Percentiles rank a stretch among this genome's conserved stretches.
Conservation (phyloP, 2,888 invertebrate species). For the Dilophus febrilis region DNA sequence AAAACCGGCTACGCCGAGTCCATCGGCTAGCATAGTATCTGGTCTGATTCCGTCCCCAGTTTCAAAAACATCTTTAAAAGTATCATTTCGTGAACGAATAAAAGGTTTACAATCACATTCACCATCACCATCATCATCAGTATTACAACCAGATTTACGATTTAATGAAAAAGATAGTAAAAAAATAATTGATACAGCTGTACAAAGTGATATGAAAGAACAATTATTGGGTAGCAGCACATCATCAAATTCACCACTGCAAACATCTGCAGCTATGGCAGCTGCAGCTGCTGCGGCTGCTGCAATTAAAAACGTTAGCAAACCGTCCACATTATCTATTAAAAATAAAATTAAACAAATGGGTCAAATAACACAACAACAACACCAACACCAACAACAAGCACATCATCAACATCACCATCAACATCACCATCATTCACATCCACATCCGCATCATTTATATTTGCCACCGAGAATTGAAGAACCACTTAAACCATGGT, state of each 20-base stretch:
- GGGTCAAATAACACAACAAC: constrained; percentile 12
- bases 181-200: constrained; percentile 3
- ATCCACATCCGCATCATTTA: no score
- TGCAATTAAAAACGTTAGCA: constrained; percentile 14
- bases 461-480: constrained; percentile 18
- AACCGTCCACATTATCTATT: constrained; percentile 24
- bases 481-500: constrained; percentile 45
- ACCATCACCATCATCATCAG: neutral
- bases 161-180: constrained; percentile 2
- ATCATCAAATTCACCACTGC: constrained; percentile 12
- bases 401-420: constrained; percentile 24
- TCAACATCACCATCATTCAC: no score
- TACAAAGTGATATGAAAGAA: constrained; percentile 5
- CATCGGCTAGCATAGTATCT: constrained; percentile 32
- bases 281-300: no score
- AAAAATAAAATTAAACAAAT: constrained; percentile 34
- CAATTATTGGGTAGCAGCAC: constrained; percentile 16
- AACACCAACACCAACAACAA: constrained; percentile 22
- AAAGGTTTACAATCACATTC: constrained; percentile 33
- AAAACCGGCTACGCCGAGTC: constrained; percentile 26
- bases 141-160: neutral
- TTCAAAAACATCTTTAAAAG: constrained; percentile 31
- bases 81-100: constrained; percentile 44
- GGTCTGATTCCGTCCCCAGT: constrained; percentile 18
- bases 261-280: constrained; percentile 21